These are phyloP conservation scores for Cyprinus carpio DNA, from an alignment of 2,113 vertebrate species.

Conservation along the genomic window DNA sequence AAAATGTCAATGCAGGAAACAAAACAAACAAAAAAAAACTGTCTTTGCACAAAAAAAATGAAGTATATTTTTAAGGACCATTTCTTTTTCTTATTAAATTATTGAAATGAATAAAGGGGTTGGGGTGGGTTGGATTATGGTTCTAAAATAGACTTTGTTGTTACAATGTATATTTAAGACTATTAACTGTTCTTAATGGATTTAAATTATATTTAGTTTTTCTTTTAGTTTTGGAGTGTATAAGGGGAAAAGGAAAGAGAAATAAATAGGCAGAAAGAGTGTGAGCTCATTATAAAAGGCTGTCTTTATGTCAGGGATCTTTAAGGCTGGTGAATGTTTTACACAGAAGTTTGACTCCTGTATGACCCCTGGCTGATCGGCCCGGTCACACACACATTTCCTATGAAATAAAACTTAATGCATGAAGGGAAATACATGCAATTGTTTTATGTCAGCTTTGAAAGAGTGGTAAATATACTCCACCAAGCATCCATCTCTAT, in stretches of 20 bases:
- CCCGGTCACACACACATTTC: conserved; percentile 3
- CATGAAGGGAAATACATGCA: neutral
- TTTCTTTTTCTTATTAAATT: no score
- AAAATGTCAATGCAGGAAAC: no score
- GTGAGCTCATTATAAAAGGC: conserved; percentile 41
- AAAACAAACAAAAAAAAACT: no score
- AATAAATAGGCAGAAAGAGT: neutral
- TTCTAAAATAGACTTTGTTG: no score
- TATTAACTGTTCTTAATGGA: neutral
- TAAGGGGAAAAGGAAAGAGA: conserved; percentile 1
- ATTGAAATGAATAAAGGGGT: no score
- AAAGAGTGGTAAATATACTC: neutral
- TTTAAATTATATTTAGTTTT: neutral
- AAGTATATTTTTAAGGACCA: no score
- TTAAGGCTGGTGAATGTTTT: conserved; percentile 8
- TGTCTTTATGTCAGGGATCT: conserved; percentile 25
- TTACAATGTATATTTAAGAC: neutral
- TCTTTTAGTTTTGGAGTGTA: neutral
- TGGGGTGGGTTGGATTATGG: no score
- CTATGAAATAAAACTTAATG: neutral
- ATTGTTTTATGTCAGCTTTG: neutral
- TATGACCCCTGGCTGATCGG: conserved; percentile 43
- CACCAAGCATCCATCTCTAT: neutral
- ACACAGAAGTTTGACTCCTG: conserved; percentile 37
- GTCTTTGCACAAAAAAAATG: no score